Percentiles rank a stretch among this genome's conserved stretches.
phyloP scores from a whole-genome alignment of 2,888 invertebrate genomes.

The Hirtodrosophila trivittata region DNA sequence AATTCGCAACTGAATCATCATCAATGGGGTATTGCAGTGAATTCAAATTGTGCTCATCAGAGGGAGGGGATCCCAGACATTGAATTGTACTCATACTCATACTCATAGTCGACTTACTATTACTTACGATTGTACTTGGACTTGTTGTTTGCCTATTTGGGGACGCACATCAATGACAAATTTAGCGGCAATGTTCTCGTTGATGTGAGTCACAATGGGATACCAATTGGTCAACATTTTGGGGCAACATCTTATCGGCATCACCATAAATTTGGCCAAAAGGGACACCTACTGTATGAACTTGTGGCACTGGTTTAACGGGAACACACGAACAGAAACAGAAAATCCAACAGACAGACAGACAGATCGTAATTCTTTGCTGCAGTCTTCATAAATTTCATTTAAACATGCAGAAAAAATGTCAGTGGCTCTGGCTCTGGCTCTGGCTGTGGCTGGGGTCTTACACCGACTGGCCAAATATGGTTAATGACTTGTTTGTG shows the following conservation, averaged over 20 bases:
- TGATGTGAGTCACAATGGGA: constrained; percentile 56
- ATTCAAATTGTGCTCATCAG: constrained; percentile 49
- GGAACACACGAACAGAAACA: not conserved
- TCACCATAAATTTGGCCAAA: constrained; percentile 58
- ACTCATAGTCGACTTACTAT: no score
- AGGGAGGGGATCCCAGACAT: constrained; percentile 10
- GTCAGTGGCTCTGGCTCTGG: constrained; percentile 41
- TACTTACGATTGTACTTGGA: no score
- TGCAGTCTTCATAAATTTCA: constrained; percentile 76
- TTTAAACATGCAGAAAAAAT: constrained; percentile 58
- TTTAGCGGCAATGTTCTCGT: constrained; percentile 24
- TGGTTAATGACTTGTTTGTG: constrained; percentile 77
- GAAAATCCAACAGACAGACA: constrained; percentile 2
- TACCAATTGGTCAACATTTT: constrained; percentile 41
- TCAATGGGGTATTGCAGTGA: constrained; percentile 24
- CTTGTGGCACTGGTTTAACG: constrained; percentile 5
- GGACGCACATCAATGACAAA: constrained; percentile 47
- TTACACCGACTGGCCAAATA: constrained; percentile 47
- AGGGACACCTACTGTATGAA: constrained; percentile 28
- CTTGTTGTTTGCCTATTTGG: constrained; percentile 27
- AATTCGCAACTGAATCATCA: constrained; percentile 56
- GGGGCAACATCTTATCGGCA: constrained; percentile 66
- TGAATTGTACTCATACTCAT: constrained; percentile 22
- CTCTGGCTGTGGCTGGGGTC: constrained; percentile 1
- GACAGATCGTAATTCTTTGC: constrained; percentile 58